These are phyloP conservation scores for Lathamus discolor DNA, from an alignment of 2,113 vertebrate species.

Conservation along the genomic window DNA sequence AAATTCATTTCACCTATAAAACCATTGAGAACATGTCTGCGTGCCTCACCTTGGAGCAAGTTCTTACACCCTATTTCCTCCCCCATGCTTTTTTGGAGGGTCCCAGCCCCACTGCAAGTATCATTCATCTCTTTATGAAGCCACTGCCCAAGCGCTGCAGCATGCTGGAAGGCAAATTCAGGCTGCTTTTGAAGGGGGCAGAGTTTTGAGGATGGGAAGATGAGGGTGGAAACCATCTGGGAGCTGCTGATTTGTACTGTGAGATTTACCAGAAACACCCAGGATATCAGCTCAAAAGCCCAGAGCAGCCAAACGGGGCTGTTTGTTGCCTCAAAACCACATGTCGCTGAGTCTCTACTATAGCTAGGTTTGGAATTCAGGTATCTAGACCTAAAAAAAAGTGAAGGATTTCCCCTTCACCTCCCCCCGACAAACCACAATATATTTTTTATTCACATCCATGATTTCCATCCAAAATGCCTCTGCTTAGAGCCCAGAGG, in stretches of 20 bases:
- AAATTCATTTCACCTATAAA: not conserved
- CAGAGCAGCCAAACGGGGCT: not conserved
- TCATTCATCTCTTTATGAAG: not conserved
- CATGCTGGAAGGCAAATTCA: not conserved
- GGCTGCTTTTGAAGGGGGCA: not conserved
- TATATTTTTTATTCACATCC: not conserved
- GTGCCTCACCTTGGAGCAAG: not conserved
- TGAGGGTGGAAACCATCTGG: not conserved
- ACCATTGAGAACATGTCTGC: not conserved
- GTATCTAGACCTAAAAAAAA: not conserved
- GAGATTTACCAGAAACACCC: not conserved
- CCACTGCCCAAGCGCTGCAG: not conserved
- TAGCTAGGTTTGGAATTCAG: not conserved
- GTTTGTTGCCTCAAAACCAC: not conserved
- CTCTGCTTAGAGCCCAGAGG: not conserved
- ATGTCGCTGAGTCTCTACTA: not conserved
- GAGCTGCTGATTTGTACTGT: not conserved
- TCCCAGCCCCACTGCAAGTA: fast-evolving
- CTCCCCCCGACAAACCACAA: not conserved
- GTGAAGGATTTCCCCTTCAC: not conserved
- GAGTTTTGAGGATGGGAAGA: not conserved
- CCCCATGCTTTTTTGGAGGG: not conserved
- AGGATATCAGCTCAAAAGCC: not conserved
- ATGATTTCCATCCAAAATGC: not conserved
- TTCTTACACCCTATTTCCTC: not conserved